These are phyloP conservation scores for Prorops nasuta DNA, from an alignment of 1,140 invertebrate genomes.

Conservation along the genomic window DNA sequence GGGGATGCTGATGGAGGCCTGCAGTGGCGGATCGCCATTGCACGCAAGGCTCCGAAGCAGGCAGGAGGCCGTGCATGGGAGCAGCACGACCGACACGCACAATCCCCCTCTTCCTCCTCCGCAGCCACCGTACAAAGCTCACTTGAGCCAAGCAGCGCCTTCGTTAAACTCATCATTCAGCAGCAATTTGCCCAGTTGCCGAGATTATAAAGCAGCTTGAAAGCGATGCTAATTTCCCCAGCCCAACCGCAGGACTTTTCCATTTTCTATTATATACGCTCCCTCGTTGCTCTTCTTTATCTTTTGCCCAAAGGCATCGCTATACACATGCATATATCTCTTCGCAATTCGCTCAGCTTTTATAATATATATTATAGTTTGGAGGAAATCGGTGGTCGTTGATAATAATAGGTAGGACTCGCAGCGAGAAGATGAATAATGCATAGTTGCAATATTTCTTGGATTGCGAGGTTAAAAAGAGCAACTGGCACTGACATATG, in stretches of 20 bases:
- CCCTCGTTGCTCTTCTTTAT: slow-evolving; percentile 19
- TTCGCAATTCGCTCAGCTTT: too few species aligned
- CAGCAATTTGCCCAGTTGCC: slow-evolving; percentile 37
- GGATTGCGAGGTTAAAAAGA: slow-evolving; percentile 39
- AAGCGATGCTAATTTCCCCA: slow-evolving; percentile 43
- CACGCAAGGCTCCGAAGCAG: too few species aligned
- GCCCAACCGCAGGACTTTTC: slow-evolving; percentile 26
- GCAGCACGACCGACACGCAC: slow-evolving; percentile 52
- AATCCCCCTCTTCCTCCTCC: slow-evolving; percentile 5
- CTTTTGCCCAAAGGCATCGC: neutral
- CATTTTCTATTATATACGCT: slow-evolving; percentile 30
- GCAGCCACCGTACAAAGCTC: slow-evolving; percentile 17
- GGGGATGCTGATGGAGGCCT: too few species aligned
- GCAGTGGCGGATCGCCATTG: too few species aligned
- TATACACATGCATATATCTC: too few species aligned
- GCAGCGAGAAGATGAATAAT: too few species aligned
- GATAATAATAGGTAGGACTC: too few species aligned
- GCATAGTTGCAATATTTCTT: too few species aligned
- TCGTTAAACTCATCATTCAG: slow-evolving; percentile 40
- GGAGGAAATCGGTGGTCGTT: too few species aligned
- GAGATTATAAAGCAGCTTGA: slow-evolving; percentile 48
- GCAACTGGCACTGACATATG: slow-evolving; percentile 52
- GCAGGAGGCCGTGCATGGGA: slow-evolving; percentile 43
- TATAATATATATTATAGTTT: too few species aligned
- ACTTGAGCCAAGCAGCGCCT: slow-evolving; percentile 28